Base-by-base conservation (phyloP, 1,140 invertebrate species). In the Whitmania pigra region DNA sequence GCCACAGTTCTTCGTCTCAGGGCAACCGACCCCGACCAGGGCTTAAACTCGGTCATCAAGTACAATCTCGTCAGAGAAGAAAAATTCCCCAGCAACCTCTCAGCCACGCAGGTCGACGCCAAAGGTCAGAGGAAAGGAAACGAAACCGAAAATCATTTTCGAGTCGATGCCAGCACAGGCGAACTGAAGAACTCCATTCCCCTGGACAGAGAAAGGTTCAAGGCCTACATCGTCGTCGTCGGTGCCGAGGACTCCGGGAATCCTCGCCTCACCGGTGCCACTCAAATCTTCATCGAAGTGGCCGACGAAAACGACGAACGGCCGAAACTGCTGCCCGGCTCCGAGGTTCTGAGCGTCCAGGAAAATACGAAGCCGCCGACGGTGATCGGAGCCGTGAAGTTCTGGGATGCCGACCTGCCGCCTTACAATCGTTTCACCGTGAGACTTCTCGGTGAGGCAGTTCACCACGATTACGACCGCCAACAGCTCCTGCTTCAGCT, bases 221-320 rank as follows among this genome's bases (percentile, higher is more conserved):
- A 27, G 17, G 67, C 57, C 13, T 73, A 73, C 55, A 53, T 57
- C 18, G 40, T 73, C n/a, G 36, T 43, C 18, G 72, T 73, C 25
- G 29, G 25, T 17, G 72, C 72, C 22, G 27, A 29, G 20, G 68
- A 70, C 29, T 36, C 25, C 3, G 72, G 68, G 20, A 31, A 31
- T 25, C 53, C 72, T 27, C 53, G 36, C 7, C 57, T 25, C 11
- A 15, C 57, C 13, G 11, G 22, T 13, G 29, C 29, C 15, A 63
- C 57, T 22, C 29, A 22, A 7, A n/a, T 63, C 20, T 63, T 63
- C 57, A n/a, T 63, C 57, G 29, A 63, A 63, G 57, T 63, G 9
- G 22, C 29, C 4, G 57, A 63, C 29, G 22, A 63, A 31, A 63
- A 63, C 29, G 57, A 63, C 29, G 57, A 63, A 31, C 22, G 57